Evolutionary conservation across 1,140 invertebrate species (phyloP), one percentile per base, ranked within the genome.

Genomic region (Meloidogyne floridensis): DNA sequence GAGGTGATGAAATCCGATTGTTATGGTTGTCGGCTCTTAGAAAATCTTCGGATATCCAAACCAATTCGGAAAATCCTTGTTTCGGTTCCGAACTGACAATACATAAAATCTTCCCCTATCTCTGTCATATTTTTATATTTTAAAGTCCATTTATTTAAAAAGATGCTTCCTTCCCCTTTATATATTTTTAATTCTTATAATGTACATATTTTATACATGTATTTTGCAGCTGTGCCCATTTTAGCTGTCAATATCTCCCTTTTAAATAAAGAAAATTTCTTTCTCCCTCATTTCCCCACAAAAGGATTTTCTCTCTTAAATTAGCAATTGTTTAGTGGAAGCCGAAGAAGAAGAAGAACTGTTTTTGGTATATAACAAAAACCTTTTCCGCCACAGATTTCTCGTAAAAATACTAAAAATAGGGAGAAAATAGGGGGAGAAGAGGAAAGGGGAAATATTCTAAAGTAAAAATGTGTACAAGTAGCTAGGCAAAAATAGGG

Each of bases 381-480:
- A n/a, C 2, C 2, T 13, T 59, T 59, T 59, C 5, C 59, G 59
- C 59, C n/a, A 13, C 13, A 59, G 13, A 59, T 59, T 59, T 59
- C 13, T 65, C 59, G n/a, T 65, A 65, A 65, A 65, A 65, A n/a
- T n/a, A 65, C 59, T 65, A 65, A 65, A 65, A 65, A 65, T 65
- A 65, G 7, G n/a, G 15, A 59, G 13, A 59, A 59, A 7, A 59
- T 15, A 15, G 56, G 56, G 3, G 15, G 56, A 59, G 13, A n/a
- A n/a, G 13, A 15, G 11, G 13, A 15, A 13, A 15, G 7, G 47
- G 47, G 47, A 65, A 65, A 65, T 65, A 65, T 65, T 65, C 59
- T 65, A 65, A 65, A 65, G n/a, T 7, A n/a, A n/a, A 65, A n/a
- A 65, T 7, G 10, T n/a, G 32, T 32, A 32, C 32, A 32, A n/a